A percentile compares a stretch with the other conserved stretches of the same genome.
phyloP scores from a whole-genome alignment of 2,797 vertebrate genomes.

The Epinephelus awoara region DNA sequence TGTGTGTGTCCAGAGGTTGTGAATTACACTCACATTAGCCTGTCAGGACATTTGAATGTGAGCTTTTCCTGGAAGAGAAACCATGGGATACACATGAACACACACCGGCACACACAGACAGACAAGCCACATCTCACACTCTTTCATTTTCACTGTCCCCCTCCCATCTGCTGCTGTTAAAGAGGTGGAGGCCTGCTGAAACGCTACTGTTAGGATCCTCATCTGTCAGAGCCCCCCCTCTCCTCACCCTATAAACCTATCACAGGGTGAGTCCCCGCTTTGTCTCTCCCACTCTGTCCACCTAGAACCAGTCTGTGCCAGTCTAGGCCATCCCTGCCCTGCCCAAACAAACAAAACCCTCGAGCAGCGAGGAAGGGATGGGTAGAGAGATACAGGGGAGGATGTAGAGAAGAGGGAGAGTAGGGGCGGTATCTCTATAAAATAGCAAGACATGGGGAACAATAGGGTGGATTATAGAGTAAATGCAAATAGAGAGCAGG shows the following conservation, averaged over 20 bases:
- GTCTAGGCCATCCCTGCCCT: conserved; percentile 82
- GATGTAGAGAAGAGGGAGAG: not conserved
- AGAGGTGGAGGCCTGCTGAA: conserved; percentile 51
- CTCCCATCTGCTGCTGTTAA: conserved; percentile 47
- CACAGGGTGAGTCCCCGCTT: conserved; percentile 47
- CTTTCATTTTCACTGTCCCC: conserved; percentile 27
- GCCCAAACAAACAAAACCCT: conserved; percentile 76
- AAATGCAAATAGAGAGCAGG: conserved; percentile 20
- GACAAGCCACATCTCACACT: conserved; percentile 22
- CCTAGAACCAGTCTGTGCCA: conserved; percentile 87
- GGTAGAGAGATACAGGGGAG: conserved; percentile 32
- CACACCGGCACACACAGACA: conserved; percentile 42
- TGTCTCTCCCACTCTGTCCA: conserved; percentile 57
- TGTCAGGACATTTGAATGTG: conserved; percentile 66
- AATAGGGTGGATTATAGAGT: conserved; percentile 39
- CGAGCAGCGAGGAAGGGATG: conserved; percentile 51
- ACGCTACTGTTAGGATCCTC: conserved; percentile 59
- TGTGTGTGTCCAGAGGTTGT: conserved; percentile 57
- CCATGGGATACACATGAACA: conserved; percentile 68
- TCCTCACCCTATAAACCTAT: conserved; percentile 67
- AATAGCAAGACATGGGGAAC: conserved; percentile 36
- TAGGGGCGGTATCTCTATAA: conserved; percentile 3
- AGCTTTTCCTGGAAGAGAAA: conserved; percentile 73
- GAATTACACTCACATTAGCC: conserved; percentile 57
- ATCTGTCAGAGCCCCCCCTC: conserved; percentile 61